A percentile compares a stretch with the other conserved stretches of the same genome.
Conservation (phyloP, 2,113 vertebrate species). For the Atrichornis clamosus region DNA sequence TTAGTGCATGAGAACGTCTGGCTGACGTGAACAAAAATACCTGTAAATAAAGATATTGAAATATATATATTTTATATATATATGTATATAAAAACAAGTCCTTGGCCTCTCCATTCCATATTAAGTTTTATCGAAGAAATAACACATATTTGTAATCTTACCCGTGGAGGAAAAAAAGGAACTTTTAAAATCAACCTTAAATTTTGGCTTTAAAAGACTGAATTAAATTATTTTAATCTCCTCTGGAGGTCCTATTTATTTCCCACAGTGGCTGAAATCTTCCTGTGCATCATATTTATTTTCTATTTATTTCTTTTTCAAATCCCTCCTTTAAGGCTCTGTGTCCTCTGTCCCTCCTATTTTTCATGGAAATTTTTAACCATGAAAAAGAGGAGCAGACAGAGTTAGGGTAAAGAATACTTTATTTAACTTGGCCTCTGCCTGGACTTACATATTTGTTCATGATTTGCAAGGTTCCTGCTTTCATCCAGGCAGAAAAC, state of each 20-base stretch:
- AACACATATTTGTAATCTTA: not conserved
- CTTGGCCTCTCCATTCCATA: not conserved
- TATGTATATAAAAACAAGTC: no score
- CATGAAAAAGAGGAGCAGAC: not conserved
- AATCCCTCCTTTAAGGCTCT: not conserved
- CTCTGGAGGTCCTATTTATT: not conserved
- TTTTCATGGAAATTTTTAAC: not conserved
- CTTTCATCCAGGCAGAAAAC: conserved; percentile 32
- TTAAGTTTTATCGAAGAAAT: not conserved
- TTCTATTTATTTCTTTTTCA: not conserved
- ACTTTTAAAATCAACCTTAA: not conserved
- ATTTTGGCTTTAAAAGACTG: not conserved
- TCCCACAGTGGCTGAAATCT: not conserved
- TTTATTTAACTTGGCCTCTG: conserved; percentile 5
- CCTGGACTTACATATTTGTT: conserved; percentile 11
- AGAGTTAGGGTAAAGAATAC: not conserved
- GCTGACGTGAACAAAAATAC: not conserved
- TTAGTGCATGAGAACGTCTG: not conserved
- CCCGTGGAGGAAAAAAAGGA: not conserved
- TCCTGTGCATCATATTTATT: not conserved
- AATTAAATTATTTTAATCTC: not conserved
- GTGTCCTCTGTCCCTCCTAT: not conserved
- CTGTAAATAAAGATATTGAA: not conserved
- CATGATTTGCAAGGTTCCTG: conserved; percentile 50
- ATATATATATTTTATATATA: no score